A percentile compares a stretch with the other conserved stretches of the same genome.
phyloP scores from a whole-genome alignment of 2,888 invertebrate genomes.

The Thymelicus lineola region DNA sequence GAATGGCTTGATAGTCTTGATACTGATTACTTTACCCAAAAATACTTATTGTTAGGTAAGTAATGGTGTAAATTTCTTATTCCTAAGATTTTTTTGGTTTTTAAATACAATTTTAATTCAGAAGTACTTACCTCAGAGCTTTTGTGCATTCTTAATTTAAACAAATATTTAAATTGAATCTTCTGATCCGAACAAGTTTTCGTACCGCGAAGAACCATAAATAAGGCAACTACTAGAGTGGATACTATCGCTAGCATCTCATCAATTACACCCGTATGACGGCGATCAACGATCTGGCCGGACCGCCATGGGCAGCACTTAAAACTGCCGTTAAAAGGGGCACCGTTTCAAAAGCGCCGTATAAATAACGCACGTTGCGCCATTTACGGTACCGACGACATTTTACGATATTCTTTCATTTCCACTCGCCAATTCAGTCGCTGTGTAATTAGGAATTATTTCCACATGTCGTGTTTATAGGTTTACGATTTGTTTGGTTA shows the following conservation, averaged over 20 bases:
- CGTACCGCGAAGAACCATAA: background rate
- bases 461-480: constrained; percentile 14
- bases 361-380: constrained; percentile 74
- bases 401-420: constrained; percentile 75
- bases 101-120: no score
- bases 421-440: constrained; percentile 46
- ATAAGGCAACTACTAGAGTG: background rate
- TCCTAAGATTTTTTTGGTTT: no score
- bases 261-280: constrained; percentile 18
- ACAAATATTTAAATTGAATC: background rate
- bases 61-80: no score
- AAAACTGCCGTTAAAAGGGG: constrained; percentile 80
- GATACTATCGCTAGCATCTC: constrained; percentile 11
- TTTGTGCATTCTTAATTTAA: no score
- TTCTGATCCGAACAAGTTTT: background rate
- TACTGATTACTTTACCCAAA: no score
- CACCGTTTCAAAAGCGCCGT: constrained; percentile 74
- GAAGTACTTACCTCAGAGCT: no score
- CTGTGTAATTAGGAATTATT: constrained; percentile 24
- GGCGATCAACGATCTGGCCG: constrained; percentile 58
- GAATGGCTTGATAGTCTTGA: no score
- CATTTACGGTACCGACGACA: constrained; percentile 72
- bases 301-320: constrained; percentile 70
- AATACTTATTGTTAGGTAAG: no score
- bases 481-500: constrained; percentile 4